Evolutionary conservation across 2,113 vertebrate genomes (phyloP).

Genomic region (Shinisaurus crocodilurus): DNA sequence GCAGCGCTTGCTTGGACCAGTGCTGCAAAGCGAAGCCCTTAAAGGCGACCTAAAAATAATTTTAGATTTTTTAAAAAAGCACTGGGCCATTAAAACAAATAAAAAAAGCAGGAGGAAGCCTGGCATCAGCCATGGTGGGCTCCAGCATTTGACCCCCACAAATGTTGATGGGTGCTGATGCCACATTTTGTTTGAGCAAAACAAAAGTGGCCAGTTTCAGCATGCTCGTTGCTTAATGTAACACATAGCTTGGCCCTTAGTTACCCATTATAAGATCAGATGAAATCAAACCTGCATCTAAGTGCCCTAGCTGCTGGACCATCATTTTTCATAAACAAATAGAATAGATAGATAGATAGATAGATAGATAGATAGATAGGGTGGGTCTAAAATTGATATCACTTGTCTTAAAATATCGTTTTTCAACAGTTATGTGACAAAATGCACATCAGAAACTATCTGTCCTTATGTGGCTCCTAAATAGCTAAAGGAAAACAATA

Average conservation of each 20-base stretch:
- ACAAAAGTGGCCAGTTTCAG: background rate
- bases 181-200: too few species aligned
- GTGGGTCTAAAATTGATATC: background rate
- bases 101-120: too few species aligned
- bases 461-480: background rate
- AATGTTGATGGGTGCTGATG: too few species aligned
- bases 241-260: background rate
- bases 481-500: background rate
- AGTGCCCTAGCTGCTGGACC: too few species aligned
- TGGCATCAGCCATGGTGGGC: too few species aligned
- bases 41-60: too few species aligned
- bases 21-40: too few species aligned
- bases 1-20: too few species aligned
- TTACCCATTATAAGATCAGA: background rate
- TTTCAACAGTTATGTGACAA: rapidly evolving
- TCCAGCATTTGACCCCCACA: background rate
- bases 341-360: background rate
- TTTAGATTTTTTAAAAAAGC: too few species aligned
- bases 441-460: rapidly evolving
- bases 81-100: too few species aligned
- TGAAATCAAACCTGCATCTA: background rate
- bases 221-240: background rate
- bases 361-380: background rate
- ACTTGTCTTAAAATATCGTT: background rate
- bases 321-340: background rate